phyloP scores from a whole-genome alignment of 2,888 invertebrate species.

The Morpho helenor region DNA sequence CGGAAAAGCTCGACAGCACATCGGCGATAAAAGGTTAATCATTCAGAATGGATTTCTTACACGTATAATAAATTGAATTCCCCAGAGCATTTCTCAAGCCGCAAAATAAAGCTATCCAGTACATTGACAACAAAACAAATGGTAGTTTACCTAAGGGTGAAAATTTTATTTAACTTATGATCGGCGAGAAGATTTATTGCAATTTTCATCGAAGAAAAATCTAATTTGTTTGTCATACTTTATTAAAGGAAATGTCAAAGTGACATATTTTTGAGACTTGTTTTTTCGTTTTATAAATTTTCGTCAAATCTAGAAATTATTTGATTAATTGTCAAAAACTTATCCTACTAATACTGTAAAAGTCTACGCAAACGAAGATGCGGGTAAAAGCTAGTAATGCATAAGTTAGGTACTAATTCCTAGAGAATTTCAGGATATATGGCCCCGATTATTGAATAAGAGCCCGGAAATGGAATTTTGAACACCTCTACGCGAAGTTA shows the following conservation, averaged over 20 bases:
- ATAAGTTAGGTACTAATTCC: too few species aligned
- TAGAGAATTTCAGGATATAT: too few species aligned
- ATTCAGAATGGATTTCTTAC: constrained; percentile 49
- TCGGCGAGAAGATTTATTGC: constrained; percentile 22
- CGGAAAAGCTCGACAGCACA: constrained; percentile 36
- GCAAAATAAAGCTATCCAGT: constrained; percentile 42
- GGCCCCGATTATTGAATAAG: too few species aligned
- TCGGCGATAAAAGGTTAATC: constrained; percentile 50
- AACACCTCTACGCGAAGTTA: too few species aligned
- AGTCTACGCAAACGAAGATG: too few species aligned
- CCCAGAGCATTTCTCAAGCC: constrained; percentile 42
- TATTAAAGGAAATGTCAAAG: constrained; percentile 1
- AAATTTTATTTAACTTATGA: constrained; percentile 41
- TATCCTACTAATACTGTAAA: too few species aligned
- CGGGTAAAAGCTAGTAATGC: too few species aligned
- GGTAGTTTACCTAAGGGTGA: constrained; percentile 46
- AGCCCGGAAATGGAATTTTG: too few species aligned
- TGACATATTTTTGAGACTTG: neutral
- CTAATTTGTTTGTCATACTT: neutral
- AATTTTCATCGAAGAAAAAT: constrained; percentile 6
- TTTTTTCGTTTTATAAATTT: neutral
- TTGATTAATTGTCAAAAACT: too few species aligned
- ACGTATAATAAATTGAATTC: constrained; percentile 46
- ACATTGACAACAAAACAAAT: constrained; percentile 48
- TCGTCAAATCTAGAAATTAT: too few species aligned